Evolutionary conservation across 2,113 vertebrate genomes (phyloP), one percentile per base, ranked within the genome.

Genomic region (Ascaphus truei): DNA sequence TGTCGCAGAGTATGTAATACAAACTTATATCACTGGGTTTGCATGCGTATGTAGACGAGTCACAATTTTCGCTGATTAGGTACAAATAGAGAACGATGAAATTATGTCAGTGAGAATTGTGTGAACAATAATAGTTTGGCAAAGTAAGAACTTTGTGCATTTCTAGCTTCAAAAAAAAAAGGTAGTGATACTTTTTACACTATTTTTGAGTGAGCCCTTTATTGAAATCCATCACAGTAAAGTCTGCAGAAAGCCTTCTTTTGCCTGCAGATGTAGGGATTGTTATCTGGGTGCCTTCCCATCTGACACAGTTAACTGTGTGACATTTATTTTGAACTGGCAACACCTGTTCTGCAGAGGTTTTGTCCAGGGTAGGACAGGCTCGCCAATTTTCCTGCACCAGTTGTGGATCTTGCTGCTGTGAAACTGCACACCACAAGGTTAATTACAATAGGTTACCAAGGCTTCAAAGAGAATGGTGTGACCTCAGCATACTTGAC

Each of bases 401-500:
- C 1, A 62, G 48, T 62, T 45, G 18, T 51, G 76, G 68, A 74
- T 57, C 34, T 68, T 79, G 83, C 85, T 80, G 81, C 79, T 80
- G 20, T 73, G 72, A 84, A 86, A 82, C 86, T 72, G 76, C 74
- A 72, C 73, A 76, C 76, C 77, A 78, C 80, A 85, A 86, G 80
- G 80, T 86, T 85, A 86, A 81, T 86, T 77, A 88, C 84, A 92
- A 79, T 83, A 73, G 71, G 75, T 88, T 81, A 84, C 59, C 41
- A 74, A 79, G 76, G 66, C 88, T 91, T 92, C 79, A 90, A 83
- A 89, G 87, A 81, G 65, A 80, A 78, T 80, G 63, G 73, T 74
- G 72, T 79, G 85, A 79, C 75, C 81, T 83, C 76, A 0, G 73
- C 88, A 85, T 96, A 83, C 89, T 85, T 81, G 76, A 75, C 89